Base-by-base conservation (phyloP, 2,888 invertebrate genomes). In the Drosophila leonis region DNA sequence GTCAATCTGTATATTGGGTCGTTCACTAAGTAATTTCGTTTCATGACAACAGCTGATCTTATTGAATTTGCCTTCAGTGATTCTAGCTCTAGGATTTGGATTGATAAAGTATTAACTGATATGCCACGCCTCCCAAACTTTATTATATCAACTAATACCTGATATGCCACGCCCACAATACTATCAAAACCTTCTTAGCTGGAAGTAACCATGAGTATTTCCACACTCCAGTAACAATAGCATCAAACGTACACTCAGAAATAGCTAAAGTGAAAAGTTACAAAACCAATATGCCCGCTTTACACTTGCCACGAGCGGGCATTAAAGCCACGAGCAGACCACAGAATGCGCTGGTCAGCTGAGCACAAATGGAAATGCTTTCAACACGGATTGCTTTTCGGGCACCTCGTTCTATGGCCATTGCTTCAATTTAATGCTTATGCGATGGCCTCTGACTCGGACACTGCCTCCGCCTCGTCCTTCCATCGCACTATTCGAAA, bases 371-470 rank as follows among this genome's bases (percentile, higher is more conserved):
- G 68, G 72, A 84, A 84, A 88, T 83, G 87, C 87, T 90, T 84
- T 84, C 87, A 84, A 62, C 89, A 81, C 63, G 86, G 71, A 88
- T 71, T 72, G 81, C 88, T 88, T 73, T 78, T 59, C 59, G 69
- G 54, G 60, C 56, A 10, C 55, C 52, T 48, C 31, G 41, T 49
- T 46, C 67, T 49, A 8, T 60, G 63, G 72, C 86, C 86, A 80
- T 74, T 88, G 88, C 88, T 72, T 64, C 69, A 77, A 62, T 69
- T 63, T 71, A 33, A 75, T 72, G 64, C 55, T 29, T 48, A 48
- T n/a, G 48, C 29, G n/a, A 29, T n/a, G 48, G n/a, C n/a, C 27
- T 9, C 27, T 1, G 8, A 1, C 27, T 27, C n/a, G 6, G 29
- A 10, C 6, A 1, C 15, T 1, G n/a, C 9, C 15, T 7, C 31